Base-by-base conservation (phyloP, 2,797 vertebrate genomes). In the Diceros bicornis region DNA sequence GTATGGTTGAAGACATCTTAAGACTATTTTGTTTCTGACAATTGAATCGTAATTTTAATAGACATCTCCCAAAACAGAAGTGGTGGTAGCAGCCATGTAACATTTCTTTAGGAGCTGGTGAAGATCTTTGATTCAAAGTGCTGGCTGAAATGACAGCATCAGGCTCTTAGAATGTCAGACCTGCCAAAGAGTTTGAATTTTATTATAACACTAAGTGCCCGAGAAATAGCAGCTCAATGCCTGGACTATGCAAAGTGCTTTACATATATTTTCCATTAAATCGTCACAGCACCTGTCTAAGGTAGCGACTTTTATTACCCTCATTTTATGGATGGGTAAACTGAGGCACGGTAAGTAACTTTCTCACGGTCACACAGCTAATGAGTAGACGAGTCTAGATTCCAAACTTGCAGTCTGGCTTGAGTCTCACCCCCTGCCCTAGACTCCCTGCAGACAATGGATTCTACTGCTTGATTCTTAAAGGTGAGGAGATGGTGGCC, bases 21-120 rank as follows among this genome's bases (percentile, higher is more conserved):
- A 92, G 94, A 96, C 94, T 97, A 87, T 97, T 98, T 98, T 98
- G 97, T 98, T 98, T 97, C 95, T 97, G 97, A 98, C 72, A 98
- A 97, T 82, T 90, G 97, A 98, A 97, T 2, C 95, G 78, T 96
- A 97, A 89, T 96, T 98, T 97, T 97, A 95, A 97, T 84, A 98
- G 98, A 98, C 95, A 98, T 77, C 85, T 95, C 98, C 96, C 83
- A 96, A 97, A 96, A 96, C 94, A 91, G 95, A 97, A 95, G 79
- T 1, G 0, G 75, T 37, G 77, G 97, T 75, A 93, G 47, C 97
- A 95, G 96, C 96, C 96, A 90, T 86, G 97, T 96, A 95, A 96
- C 23, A 2, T 97, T 97, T 97, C 94, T 96, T 96, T 95, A 97
- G 97, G 95, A 97, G 93, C 94, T 71, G 59, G 77, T 91, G 77